Conservation (phyloP, 2,888 invertebrate genomes). For the Agelastica alni region DNA sequence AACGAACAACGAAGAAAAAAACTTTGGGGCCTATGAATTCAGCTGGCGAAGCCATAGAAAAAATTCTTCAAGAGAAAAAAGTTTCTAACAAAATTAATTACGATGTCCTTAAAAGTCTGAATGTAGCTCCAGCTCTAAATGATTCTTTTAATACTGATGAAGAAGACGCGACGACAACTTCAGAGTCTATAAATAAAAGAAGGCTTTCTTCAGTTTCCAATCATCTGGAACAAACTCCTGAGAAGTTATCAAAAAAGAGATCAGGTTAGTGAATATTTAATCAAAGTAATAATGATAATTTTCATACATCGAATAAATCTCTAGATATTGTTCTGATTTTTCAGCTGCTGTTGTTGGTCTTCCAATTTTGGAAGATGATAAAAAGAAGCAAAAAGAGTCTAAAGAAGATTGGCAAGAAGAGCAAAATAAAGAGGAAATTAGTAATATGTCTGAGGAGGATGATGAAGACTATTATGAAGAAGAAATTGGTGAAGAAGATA, state of each 20-base stretch:
- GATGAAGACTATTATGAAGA: constrained; percentile 52
- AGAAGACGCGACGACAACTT: constrained; percentile 28
- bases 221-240: constrained; percentile 21
- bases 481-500: constrained; percentile 40
- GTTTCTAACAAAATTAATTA: constrained; percentile 98
- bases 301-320: no score
- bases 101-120: constrained; percentile 87
- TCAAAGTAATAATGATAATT: no score
- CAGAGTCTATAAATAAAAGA: constrained; percentile 37
- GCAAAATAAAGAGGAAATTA: constrained; percentile 12
- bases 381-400: constrained; percentile 2
- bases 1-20: constrained; percentile 67
- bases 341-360: constrained; percentile 19
- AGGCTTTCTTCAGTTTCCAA: constrained; percentile 30
- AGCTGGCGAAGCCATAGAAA: constrained; percentile 66
- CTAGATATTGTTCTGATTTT: no score
- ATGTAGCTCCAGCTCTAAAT: constrained; percentile 52
- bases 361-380: constrained; percentile 27
- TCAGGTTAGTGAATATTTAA: constrained; percentile 5
- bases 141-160: constrained; percentile 39
- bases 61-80: constrained; percentile 77
- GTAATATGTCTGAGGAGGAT: constrained; percentile 44
- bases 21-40: constrained; percentile 69
- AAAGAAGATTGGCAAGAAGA: constrained; percentile 10
- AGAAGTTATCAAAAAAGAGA: constrained; percentile 24